Evolutionary conservation across 1,140 invertebrate genomes (phyloP).

Genomic region (Galleria mellonella): DNA sequence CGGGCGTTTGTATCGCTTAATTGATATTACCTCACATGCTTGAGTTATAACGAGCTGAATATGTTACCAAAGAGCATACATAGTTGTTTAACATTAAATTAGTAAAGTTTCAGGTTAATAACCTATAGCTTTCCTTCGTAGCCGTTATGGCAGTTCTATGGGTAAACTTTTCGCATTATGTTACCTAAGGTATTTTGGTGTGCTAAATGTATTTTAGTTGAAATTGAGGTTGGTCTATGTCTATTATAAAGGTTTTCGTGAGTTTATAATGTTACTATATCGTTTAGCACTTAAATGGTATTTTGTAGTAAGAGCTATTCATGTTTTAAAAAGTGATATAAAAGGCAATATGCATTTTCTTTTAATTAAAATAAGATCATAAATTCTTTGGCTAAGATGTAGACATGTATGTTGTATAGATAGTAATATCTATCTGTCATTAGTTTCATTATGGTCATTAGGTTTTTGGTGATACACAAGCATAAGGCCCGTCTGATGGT

Average conservation of each 20-base stretch:
- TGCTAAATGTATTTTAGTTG: conserved; percentile 10
- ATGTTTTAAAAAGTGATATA: not conserved
- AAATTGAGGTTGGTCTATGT: not conserved
- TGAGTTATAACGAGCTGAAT: not conserved
- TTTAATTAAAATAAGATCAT: too few relatives aligned
- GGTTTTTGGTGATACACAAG: too few relatives aligned
- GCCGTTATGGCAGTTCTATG: conserved; percentile 29
- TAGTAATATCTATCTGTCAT: too few relatives aligned
- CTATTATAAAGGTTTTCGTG: too few relatives aligned
- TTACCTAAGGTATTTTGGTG: conserved; percentile 21
- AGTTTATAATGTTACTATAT: not conserved
- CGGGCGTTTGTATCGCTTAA: too few relatives aligned
- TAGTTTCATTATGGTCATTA: too few relatives aligned
- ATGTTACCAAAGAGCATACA: conserved; percentile 8
- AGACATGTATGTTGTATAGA: too few relatives aligned
- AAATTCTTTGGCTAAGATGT: too few relatives aligned
- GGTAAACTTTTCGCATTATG: conserved; percentile 36
- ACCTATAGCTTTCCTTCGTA: conserved; percentile 21
- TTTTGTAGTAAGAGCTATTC: not conserved
- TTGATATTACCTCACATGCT: too few relatives aligned
- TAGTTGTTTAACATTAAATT: conserved; percentile 36
- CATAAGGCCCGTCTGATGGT: too few relatives aligned
- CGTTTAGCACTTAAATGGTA: not conserved
- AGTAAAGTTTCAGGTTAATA: conserved; percentile 34
- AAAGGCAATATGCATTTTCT: too few relatives aligned